Base-by-base conservation (phyloP, 2,113 vertebrate genomes). In the Lamprologus sp. region DNA sequence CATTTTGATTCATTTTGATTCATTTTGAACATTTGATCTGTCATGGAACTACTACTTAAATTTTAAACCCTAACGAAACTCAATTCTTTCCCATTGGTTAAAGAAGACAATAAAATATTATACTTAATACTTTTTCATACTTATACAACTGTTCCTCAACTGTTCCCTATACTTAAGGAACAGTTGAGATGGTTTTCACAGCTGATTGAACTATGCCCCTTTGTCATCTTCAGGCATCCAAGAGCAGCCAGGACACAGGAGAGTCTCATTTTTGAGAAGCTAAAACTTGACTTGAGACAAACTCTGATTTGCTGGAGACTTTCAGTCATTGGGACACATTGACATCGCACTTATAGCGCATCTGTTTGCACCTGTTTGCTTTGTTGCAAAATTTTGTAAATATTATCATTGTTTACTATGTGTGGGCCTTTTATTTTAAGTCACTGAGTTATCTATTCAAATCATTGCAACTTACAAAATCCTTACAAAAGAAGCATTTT, bases 221-320 rank as follows among this genome's bases (percentile, higher is more conserved):
- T 80, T 90, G 26, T 88, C 49, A 79, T 89, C 77, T 84, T 58
- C 88, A 97, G 96, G 82, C 40, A 26, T 94, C 95, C 83, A 96
- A 87, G 81, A 96, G 93, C 80, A 81, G 15, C 47, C 94, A 95
- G 58, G 85, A 96, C 89, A 97, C 96, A 2, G 94, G 93, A 60
- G 92, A 96, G 88, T 96, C 95, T 55, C 90, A 84, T 10, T 93
- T 96, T 79, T 96, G 86, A 93, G 21, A 40, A 84, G 63, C 7
- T 51, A 5, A 79, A 77, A 1, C n/a, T 1, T 9, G 7, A 53
- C 26, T 15, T 26, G 7, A 10, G 49, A 86, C 17, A 81, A 84
- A 51, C 7, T 68, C 21, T 51, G 28, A 79, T 70, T 49, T 51
- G 47, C 9, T 15, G 4, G 53, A 63, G 19, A 35, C 6, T 19